Conservation (phyloP, 2,797 vertebrate genomes). For the Amazona ochrocephala region DNA sequence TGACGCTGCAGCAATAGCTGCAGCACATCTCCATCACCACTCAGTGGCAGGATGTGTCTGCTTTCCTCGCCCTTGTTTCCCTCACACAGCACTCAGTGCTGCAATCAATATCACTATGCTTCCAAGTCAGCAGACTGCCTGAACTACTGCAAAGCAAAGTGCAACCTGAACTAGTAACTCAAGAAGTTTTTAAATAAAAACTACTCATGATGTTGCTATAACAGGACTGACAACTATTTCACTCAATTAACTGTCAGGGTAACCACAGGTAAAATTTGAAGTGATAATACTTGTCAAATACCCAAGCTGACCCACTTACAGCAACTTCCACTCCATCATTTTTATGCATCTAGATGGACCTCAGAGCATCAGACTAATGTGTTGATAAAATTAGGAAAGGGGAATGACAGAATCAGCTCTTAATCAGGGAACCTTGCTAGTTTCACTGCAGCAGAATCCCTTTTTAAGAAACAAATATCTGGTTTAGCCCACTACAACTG, state of each 20-base stretch:
- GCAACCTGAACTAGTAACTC: not conserved
- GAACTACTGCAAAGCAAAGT: not conserved
- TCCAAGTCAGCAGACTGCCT: not conserved
- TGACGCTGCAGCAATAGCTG: not conserved
- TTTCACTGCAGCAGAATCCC: not conserved
- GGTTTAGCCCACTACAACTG: not conserved
- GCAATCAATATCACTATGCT: not conserved
- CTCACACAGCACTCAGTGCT: fast-evolving
- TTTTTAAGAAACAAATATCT: not conserved
- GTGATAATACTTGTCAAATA: not conserved
- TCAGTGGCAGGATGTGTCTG: constrained; percentile 7
- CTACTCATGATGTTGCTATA: fast-evolving
- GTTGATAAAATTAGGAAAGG: not conserved
- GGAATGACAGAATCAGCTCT: not conserved
- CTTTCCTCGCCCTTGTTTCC: not conserved
- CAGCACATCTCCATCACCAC: constrained; percentile 9
- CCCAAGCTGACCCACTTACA: not conserved
- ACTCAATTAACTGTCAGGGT: not conserved
- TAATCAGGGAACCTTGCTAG: not conserved
- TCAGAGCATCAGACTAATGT: not conserved
- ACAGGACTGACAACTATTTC: not conserved
- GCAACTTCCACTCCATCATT: not conserved
- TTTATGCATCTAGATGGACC: not conserved
- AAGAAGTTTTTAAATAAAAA: not conserved
- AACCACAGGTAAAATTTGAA: not conserved